Conservation (phyloP, 2,888 invertebrate species). For the Sussaba pulchella region DNA sequence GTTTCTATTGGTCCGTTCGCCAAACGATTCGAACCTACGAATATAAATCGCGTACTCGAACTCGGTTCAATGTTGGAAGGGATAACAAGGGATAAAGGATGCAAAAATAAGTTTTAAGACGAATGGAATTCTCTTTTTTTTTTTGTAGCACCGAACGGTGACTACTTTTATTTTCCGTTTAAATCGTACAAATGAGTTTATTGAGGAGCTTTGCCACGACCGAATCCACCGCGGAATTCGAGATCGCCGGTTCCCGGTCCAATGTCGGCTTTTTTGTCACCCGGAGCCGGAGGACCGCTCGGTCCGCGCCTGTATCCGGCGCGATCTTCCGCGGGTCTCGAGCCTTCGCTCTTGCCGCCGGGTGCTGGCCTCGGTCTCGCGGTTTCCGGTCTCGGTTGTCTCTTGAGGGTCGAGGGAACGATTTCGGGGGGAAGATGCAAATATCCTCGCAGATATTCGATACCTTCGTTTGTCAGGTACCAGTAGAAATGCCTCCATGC, state of each 20-base stretch:
- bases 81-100: no score
- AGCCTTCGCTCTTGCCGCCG: constrained; percentile 88
- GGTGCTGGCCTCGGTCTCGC: constrained; percentile 91
- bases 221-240: constrained; percentile 90
- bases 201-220: constrained; percentile 82
- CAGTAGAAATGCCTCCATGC: constrained; percentile 99
- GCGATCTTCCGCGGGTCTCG: constrained; percentile 93
- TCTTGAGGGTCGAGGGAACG: constrained; percentile 98
- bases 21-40: no score
- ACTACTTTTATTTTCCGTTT: constrained; percentile 64
- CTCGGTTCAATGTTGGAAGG: no score
- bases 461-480: constrained; percentile 99
- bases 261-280: constrained; percentile 98
- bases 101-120: background rate
- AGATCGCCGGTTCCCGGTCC: constrained; percentile 97
- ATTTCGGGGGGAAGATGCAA: constrained; percentile 99
- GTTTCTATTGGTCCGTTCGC: no score
- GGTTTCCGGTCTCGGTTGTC: constrained; percentile 94
- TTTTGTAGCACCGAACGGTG: constrained; percentile 60
- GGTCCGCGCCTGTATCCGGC: constrained; percentile 93
- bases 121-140: constrained; percentile 1
- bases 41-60: no score
- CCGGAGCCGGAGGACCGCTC: constrained; percentile 87
- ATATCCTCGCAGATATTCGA: constrained; percentile 97
- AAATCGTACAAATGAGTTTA: constrained; percentile 72